Base-by-base conservation (phyloP, 2,888 invertebrate genomes). In the Cetonia aurata region DNA sequence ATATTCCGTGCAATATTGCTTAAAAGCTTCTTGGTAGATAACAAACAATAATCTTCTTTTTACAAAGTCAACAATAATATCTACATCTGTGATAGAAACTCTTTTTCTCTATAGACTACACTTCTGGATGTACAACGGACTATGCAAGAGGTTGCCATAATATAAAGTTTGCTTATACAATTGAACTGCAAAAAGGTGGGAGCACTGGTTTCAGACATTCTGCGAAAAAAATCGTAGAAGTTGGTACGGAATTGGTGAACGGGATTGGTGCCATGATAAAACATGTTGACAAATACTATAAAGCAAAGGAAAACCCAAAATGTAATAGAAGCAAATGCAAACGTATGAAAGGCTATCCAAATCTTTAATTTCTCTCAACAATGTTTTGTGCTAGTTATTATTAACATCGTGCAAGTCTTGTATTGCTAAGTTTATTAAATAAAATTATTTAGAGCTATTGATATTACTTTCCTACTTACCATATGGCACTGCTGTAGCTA, bases 401-500 rank as follows among this genome's bases (percentile, higher is more conserved):
- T 37, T 37, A 37, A 37, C 10, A 37, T 8, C 6, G 37, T 37
- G 37, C 37, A 8, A 10, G 37, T 8, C 8, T 10, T 37, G 37
- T 37, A 37, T 8, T 37, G 10, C 37, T 9, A 19, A 50, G 17
- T 50, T 17, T 13, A 25, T 48, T 6, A 31, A 62, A 31, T 62
- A 48, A 48, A 62, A 48, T 48, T 60, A 8, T 25, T 8, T 48
- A n/a, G 9, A 48, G 19, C 10, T n/a, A 31, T 19, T n/a, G 15
- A 15, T 8, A 62, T n/a, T 46, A 53, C 25, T 19, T 56, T 12
- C 46, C 15, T 48, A 80, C 83, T 82, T 82, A 92, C 93, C 92
- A 70, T 89, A 83, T 3, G 95, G 93, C 0, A 93, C 92, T 53
- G 89, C 87, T 0, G 92, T 91, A 13, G 95, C 93, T 69, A 93